These are phyloP conservation scores for Papilio polytes DNA, from an alignment of 1,140 invertebrate species.

Conservation along the genomic window DNA sequence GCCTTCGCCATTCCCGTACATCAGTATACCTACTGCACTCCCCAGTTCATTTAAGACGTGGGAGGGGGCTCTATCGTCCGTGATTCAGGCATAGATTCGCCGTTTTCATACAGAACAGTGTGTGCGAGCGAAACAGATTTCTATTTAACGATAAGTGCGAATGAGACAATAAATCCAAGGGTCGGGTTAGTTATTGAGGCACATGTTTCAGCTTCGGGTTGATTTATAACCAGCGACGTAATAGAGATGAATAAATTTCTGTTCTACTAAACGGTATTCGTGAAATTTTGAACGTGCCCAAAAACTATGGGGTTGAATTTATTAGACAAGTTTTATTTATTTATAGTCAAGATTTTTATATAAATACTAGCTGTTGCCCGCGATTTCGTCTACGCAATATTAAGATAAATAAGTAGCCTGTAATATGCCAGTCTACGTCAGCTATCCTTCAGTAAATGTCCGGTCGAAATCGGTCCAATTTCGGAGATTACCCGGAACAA, in stretches of 20 bases:
- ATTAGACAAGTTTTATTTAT: too few species aligned
- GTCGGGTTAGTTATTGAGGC: conserved; percentile 71
- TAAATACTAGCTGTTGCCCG: too few species aligned
- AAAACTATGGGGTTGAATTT: not conserved
- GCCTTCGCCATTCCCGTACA: conserved; percentile 35
- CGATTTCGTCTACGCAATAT: too few species aligned
- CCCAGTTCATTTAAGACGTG: conserved; percentile 79
- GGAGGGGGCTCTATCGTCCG: conserved; percentile 65
- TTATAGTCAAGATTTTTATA: too few species aligned
- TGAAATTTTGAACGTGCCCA: conserved; percentile 4
- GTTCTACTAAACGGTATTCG: conserved; percentile 8
- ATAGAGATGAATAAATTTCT: conserved; percentile 35
- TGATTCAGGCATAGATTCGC: conserved; percentile 78
- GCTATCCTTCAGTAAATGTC: too few species aligned
- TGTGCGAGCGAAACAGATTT: conserved; percentile 56
- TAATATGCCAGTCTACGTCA: too few species aligned
- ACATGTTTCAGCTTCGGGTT: conserved; percentile 56
- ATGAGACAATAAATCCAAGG: conserved; percentile 61
- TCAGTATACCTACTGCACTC: conserved; percentile 66
- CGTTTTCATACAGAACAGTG: conserved; percentile 72
- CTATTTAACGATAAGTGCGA: conserved; percentile 52
- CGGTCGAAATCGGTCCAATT: too few species aligned
- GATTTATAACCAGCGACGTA: conserved; percentile 39
- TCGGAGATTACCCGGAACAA: too few species aligned
- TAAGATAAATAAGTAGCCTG: too few species aligned